Base-by-base conservation (phyloP, 2,888 invertebrate genomes). In the Leptogaster cylindrica region DNA sequence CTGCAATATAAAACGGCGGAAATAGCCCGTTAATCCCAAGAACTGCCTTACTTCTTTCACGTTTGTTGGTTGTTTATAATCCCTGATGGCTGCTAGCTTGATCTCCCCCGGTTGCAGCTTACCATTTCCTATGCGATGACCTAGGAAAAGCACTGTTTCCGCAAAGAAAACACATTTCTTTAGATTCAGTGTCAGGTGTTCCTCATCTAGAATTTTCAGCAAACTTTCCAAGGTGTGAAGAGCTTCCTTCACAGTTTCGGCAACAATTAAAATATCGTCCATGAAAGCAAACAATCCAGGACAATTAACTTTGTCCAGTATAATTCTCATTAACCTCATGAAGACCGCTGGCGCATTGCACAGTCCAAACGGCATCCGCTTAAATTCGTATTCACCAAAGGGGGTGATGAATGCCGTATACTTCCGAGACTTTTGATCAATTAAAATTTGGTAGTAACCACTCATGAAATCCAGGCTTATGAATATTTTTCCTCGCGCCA, bases 321-420 rank as follows among this genome's bases (percentile, higher is more conserved):
- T 20, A 18, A 20, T 66, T 8, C 10, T 8, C 64, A 68, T 64
- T 4, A 52, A 0, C n/a, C 55, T 14, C 39, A 64, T 39, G 25
- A 68, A 75, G 0, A 73, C 72, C 0, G 74, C 71, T 0, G 75
- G 74, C 0, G 73, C 39, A 39, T 39, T 39, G 6, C n/a, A n/a
- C 12, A 39, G 14, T 5, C 39, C 39, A 14, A 39, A 39, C 73
- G 33, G 72, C 75, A 1, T 73, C 69, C 8, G 74, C 20, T 1
- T 74, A 74, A 55, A 75, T 74, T 75, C 73, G 18, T 70, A 75
- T n/a, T 74, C 73, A n/a, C n/a, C n/a, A n/a, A n/a, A n/a, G 0
- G 76, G 74, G 0, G 74, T 75, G 1, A 75, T 72, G 51, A 75
- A 75, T 0, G 70, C 69, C 1, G 73, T 75, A 5, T 66, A 72